Evolutionary conservation across 2,113 vertebrate genomes (phyloP).

Genomic region (Chloropsis hardwickii): DNA sequence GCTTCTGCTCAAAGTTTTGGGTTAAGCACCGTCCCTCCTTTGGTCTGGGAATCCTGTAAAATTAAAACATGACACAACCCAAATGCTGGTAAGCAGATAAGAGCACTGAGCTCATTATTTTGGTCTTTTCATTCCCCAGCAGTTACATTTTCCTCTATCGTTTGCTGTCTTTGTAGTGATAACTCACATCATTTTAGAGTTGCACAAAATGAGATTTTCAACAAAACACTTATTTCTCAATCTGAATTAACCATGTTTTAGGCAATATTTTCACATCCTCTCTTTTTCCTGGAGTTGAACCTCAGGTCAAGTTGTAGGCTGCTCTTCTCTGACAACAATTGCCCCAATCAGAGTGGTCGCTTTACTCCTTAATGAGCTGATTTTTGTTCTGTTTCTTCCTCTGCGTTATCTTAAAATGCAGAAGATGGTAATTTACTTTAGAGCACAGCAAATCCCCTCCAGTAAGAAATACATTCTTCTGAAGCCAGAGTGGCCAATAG

Average conservation of each 20-base stretch:
- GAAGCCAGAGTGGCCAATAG: constrained; percentile 7
- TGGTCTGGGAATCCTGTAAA: not conserved
- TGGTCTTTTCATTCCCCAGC: not conserved
- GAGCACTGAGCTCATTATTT: not conserved
- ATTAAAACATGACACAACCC: not conserved
- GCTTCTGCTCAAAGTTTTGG: not conserved
- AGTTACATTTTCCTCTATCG: not conserved
- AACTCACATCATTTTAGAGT: not conserved
- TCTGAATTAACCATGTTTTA: not conserved
- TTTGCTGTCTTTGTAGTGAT: not conserved
- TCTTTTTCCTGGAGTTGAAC: not conserved
- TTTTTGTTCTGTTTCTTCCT: not conserved
- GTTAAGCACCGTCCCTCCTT: not conserved
- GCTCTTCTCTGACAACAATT: not conserved
- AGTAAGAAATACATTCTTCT: not conserved
- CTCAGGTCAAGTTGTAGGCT: not conserved
- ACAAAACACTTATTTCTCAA: not conserved
- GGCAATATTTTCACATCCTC: not conserved
- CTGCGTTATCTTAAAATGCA: constrained; percentile 16
- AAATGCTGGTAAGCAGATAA: not conserved
- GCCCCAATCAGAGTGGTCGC: not conserved
- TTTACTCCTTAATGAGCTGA: not conserved
- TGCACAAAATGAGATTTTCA: not conserved
- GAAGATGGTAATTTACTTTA: constrained; percentile 8
- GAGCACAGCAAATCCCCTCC: not conserved